These are phyloP conservation scores for Phodopus roborovskii DNA, from an alignment of 2,113 vertebrate species.

Conservation along the genomic window DNA sequence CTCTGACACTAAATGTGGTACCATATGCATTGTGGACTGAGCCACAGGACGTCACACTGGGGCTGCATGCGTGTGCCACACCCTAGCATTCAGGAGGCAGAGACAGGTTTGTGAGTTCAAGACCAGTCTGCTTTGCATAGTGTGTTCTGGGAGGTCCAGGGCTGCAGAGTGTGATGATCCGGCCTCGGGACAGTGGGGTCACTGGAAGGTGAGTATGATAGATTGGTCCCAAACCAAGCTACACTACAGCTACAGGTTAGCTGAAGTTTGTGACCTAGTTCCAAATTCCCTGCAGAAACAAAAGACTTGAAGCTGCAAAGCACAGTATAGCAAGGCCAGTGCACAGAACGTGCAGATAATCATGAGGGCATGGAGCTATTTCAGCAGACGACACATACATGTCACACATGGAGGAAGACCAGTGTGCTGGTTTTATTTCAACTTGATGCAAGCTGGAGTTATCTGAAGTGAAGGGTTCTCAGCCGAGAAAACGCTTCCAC, in stretches of 20 bases:
- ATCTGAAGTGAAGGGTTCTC: neutral
- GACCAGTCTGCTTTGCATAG: neutral
- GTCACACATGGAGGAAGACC: neutral
- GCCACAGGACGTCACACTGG: too few relatives aligned
- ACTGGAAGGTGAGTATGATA: neutral
- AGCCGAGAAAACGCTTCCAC: neutral
- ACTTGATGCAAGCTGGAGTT: neutral
- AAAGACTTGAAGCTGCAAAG: neutral
- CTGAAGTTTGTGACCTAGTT: neutral
- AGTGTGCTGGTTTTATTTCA: neutral
- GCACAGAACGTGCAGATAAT: neutral
- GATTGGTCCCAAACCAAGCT: neutral
- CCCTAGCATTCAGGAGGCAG: neutral
- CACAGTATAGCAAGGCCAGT: neutral
- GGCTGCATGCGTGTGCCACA: rapidly evolving
- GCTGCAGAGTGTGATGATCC: neutral
- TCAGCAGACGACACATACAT: neutral
- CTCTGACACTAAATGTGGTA: neutral
- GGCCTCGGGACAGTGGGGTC: neutral
- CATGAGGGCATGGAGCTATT: neutral
- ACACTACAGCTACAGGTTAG: neutral
- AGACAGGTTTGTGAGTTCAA: neutral
- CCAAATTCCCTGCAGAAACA: neutral
- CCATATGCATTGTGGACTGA: neutral
- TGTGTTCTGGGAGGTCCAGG: neutral